Percentiles rank a stretch among this genome's conserved stretches.
phyloP scores from a whole-genome alignment of 2,113 vertebrate species.

The Hiodon tergisus region DNA sequence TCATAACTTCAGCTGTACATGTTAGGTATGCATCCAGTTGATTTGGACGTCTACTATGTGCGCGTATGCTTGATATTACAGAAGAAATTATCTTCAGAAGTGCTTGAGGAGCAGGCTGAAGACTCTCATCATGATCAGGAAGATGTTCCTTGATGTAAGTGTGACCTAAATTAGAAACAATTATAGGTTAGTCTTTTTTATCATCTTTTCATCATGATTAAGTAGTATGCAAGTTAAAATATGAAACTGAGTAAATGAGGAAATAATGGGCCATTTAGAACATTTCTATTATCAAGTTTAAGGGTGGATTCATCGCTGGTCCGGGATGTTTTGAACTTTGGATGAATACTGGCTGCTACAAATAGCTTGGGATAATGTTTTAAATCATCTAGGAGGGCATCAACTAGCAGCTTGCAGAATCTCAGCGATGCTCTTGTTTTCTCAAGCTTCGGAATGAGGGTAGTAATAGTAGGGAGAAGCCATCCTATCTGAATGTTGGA shows the following conservation, averaged over 20 bases:
- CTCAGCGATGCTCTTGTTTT: slow-evolving; percentile 10
- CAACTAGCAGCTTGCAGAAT: slow-evolving; percentile 8
- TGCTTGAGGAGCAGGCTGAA: background rate
- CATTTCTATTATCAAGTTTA: slow-evolving; percentile 2
- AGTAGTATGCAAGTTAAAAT: background rate
- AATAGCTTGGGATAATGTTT: background rate
- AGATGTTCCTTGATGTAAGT: slow-evolving; percentile 17
- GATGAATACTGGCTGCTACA: slow-evolving; percentile 11
- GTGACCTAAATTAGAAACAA: slow-evolving; percentile 7
- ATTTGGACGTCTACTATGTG: background rate
- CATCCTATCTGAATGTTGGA: slow-evolving; percentile 11
- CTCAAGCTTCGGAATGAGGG: slow-evolving; percentile 4
- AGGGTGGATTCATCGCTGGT: slow-evolving; percentile 12
- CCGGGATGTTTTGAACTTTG: slow-evolving; percentile 8
- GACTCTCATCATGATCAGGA: background rate
- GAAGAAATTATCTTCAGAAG: slow-evolving; percentile 17
- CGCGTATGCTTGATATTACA: background rate
- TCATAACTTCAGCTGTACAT: background rate
- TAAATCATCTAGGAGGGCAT: slow-evolving; percentile 10
- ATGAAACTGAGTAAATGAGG: background rate
- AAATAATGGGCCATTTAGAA: slow-evolving; percentile 1
- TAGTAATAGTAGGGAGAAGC: slow-evolving; percentile 15
- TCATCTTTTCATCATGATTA: slow-evolving; percentile 6
- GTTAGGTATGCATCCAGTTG: slow-evolving; percentile 16
- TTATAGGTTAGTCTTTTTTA: background rate